Evolutionary conservation across 2,888 invertebrate genomes (phyloP), one percentile per base, ranked within the genome.

Genomic region (Pomacea canaliculata): DNA sequence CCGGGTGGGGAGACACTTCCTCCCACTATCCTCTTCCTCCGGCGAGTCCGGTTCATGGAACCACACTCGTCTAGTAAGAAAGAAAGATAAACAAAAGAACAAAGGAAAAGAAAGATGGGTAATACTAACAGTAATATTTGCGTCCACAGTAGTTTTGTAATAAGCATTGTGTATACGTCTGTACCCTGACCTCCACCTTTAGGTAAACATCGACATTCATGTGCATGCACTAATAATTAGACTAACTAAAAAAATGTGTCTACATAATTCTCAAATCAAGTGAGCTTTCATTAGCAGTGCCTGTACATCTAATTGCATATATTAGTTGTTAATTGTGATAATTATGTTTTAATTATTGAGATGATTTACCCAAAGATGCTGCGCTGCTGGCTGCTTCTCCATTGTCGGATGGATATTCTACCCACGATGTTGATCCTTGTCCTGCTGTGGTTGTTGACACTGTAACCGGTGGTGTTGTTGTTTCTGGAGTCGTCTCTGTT

Each of bases 1-100:
- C 89, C 89, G 48, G 80, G 82, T 51, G 83, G 76, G 7, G 90
- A 85, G 12, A 80, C 78, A 49, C 80, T 81, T 9, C 91, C 91
- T 16, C 91, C 91, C 23, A 91, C 88, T 67, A 91, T 89, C 23
- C 90, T 84, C 74, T 89, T 89, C 13, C 83, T 77, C 56, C 84
- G 81, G 60, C 82, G 80, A 10, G 79, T 65, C 59, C 78, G 73
- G 16, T 76, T 66, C n/a, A 78, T 79, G 4, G 69, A 70, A 1
- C 83, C 82, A 66, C 80, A 81, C 19, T 76, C 62, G 19, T 70
- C 79, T 79, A 70, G 8, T 60, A 65, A 37, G 37, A 37, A n/a
- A 37, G 5, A 5, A 37, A 37, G 5, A 46, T 1, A 10, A 59
- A 56, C 16, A 62, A 59, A 59, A 67, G 19, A 18, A 69, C 16